Base-by-base conservation (phyloP, 2,113 vertebrate genomes). In the Lichenostomus cassidix region DNA sequence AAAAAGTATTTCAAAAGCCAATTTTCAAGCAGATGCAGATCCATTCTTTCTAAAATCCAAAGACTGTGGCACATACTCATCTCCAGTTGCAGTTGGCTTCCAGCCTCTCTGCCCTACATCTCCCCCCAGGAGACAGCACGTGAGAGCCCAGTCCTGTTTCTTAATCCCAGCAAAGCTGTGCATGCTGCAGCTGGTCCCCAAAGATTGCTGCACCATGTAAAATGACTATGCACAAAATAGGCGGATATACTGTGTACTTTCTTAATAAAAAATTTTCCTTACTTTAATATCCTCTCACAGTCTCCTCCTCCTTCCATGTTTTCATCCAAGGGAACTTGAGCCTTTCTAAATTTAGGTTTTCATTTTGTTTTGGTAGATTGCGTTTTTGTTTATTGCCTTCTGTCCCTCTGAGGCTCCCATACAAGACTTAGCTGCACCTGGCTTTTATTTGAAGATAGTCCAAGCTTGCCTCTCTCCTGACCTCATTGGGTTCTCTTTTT, bases 361-460 rank as follows among this genome's bases (percentile, higher is more conserved):
- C 68, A 89, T 96, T 96, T 94, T 92, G 79, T 85, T 95, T 94
- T 47, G 35, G 80, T 90, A 87, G 78, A 89, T 93, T 91, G 88
- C 19, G 1, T 39, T 95, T 94, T 95, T 95, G 75, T 90, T 94
- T 92, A 91, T 96, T 96, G 87, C 92, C 83, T 95, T 94, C 64
- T 91, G 44, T 86, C 83, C 95, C 95, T 91, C 73, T 79, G 95
- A 96, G 93, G 65, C 83, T 94, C 82, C 93, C 62, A 59, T 94
- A 62, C 49, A 82, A 95, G 84, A 50, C 53, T 93, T 81, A 63
- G 89, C 76, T 95, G 82, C 94, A 94, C 81, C 88, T 95, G 92
- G 76, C 74, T 94, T 97, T 92, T 90, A 89, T 94, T 92, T 95
- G 86, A 95, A 93, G 41, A 55, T 79, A 89, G 69, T 89, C 78